Percentiles rank a stretch among this genome's conserved stretches.
Conservation (phyloP, 2,797 vertebrate genomes). For the Pseudochirops corinnae region DNA sequence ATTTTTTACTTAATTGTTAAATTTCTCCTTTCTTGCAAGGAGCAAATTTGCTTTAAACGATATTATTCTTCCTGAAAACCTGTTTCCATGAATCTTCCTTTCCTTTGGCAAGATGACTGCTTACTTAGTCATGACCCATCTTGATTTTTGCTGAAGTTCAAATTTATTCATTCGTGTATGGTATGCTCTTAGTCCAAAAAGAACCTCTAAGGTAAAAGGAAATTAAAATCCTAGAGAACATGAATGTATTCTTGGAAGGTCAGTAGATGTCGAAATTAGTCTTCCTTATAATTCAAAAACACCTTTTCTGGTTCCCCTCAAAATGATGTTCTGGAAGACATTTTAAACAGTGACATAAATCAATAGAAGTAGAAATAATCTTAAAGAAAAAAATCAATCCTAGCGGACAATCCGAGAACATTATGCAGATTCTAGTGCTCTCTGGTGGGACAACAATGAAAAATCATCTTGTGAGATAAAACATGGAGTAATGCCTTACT, state of each 20-base stretch:
- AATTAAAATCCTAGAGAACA: constrained; percentile 45
- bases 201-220: constrained; percentile 2
- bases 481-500: neutral
- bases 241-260: constrained; percentile 31
- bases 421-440: constrained; percentile 77
- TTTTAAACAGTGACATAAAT: constrained; percentile 29
- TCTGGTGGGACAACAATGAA: constrained; percentile 54
- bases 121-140: constrained; percentile 11
- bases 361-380: constrained; percentile 37
- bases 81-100: constrained; percentile 11
- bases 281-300: constrained; percentile 12
- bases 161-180: constrained; percentile 29
- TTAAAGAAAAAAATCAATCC: constrained; percentile 43
- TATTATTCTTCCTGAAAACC: constrained; percentile 14
- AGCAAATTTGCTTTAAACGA: constrained; percentile 40
- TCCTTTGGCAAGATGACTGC: neutral
- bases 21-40: constrained; percentile 43
- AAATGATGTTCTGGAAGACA: constrained; percentile 52
- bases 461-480: constrained; percentile 59
- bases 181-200: constrained; percentile 33
- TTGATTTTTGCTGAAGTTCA: constrained; percentile 31
- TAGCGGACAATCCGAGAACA: constrained; percentile 17
- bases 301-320: constrained; percentile 5
- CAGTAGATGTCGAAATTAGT: constrained; percentile 31
- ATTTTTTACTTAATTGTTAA: constrained; percentile 13